Evolutionary conservation across 2,797 vertebrate genomes (phyloP), one percentile per base, ranked within the genome.

Genomic region (Lithobates pipiens): DNA sequence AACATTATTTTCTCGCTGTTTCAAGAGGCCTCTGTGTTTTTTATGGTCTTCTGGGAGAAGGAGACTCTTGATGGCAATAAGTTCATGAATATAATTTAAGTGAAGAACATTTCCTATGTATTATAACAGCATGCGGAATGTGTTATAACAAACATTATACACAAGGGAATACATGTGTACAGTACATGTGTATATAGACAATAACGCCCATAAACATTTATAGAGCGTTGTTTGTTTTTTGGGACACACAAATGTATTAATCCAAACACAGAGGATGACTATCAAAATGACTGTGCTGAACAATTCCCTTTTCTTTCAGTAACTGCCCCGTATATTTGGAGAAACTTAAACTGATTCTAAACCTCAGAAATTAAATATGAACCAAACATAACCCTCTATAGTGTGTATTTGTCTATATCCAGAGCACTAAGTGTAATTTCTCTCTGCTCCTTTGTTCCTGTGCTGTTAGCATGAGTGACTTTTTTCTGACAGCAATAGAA

Each of bases 61-160:
- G 57, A 80, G 81, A 65, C 82, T 79, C 85, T 87, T 87, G 76
- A 83, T 87, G 86, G 65, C 81, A 87, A 84, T 87, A 83, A 83
- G 85, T 74, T 87, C 86, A 87, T 87, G 86, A 87, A 87, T 83
- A 83, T 87, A 79, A 87, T 87, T 80, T 83, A 32, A 50, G 72
- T 77, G 75, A 44, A 76, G 50, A 54, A 11, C 34, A 86, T 77
- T 65, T 65, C 71, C 67, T 69, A 29, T 87, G 85, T 76, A 87
- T 79, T 44, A 39, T 83, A 87, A 87, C 72, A 72, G 50, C 63
- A 77, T 18, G 34, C 63, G 73, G 63, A 61, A 70, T 54, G n/a
- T 36, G 29, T 13, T 57, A 74, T 75, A 68, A 65, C 32, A 46
- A 80, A 50, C 77, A 85, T 61, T 80, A 34, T 81, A 73, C 54